phyloP scores from a whole-genome alignment of 2,797 vertebrate genomes.

The Halcyon smyrnensis region DNA sequence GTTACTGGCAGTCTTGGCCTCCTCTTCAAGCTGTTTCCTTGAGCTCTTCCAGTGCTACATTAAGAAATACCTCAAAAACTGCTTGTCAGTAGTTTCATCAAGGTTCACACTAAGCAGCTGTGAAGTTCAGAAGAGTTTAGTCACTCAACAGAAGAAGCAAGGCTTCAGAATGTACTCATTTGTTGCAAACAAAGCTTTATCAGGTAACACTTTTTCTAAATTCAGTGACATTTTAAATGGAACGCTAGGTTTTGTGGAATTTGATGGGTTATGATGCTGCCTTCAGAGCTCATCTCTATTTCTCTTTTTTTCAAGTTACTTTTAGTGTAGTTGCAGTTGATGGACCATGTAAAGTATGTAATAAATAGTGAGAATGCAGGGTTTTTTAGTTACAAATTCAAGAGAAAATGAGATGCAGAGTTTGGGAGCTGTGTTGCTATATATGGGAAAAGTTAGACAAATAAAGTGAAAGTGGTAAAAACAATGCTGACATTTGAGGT shows the following conservation, averaged over 20 bases:
- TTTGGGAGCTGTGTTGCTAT: background rate
- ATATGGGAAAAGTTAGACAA: background rate
- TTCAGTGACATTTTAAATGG: background rate
- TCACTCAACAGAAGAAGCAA: background rate
- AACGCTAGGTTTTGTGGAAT: background rate
- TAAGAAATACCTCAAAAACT: background rate
- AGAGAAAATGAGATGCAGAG: background rate
- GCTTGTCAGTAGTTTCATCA: background rate
- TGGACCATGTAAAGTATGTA: background rate
- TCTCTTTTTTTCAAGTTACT: background rate
- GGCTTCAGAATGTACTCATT: fast-evolving
- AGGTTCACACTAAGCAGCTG: background rate
- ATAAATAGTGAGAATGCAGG: background rate
- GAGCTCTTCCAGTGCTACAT: background rate
- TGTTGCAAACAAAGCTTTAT: background rate
- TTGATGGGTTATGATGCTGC: background rate
- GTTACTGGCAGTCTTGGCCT: fast-evolving
- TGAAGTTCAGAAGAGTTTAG: background rate
- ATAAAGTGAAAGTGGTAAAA: background rate
- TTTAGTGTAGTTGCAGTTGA: background rate
- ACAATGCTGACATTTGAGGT: background rate
- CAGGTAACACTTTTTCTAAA: background rate
- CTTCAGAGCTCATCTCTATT: background rate
- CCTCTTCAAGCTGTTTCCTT: background rate
- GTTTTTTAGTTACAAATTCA: background rate